Conservation (phyloP, 1,140 invertebrate species). For the Lasioglossum albipes region DNA sequence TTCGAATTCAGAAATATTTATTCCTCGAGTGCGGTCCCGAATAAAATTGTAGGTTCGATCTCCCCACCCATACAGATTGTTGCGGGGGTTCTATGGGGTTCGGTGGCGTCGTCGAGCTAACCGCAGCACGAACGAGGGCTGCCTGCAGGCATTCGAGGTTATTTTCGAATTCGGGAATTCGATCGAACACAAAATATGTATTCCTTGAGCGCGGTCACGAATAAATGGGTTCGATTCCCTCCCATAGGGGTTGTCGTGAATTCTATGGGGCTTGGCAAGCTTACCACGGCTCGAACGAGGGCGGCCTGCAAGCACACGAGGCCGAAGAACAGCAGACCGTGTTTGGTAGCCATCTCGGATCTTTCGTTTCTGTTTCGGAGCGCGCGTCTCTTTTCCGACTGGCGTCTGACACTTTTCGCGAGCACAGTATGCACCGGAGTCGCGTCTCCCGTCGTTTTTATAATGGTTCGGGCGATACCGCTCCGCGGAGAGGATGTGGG, state of each 20-base stretch:
- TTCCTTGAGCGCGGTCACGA: too few species aligned
- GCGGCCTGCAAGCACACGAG: constrained; percentile 41
- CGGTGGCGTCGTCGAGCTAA: constrained; percentile 39
- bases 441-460: constrained; percentile 53
- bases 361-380: background rate
- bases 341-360: constrained; percentile 23
- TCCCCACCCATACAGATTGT: too few species aligned
- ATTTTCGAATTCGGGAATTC: too few species aligned
- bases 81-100: too few species aligned
- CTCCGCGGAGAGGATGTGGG: constrained; percentile 71
- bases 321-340: constrained; percentile 28
- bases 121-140: too few species aligned
- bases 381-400: background rate
- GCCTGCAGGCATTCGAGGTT: too few species aligned
- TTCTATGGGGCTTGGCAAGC: constrained; percentile 2
- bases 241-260: too few species aligned
- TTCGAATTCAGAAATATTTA: too few species aligned
- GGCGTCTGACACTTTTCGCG: background rate
- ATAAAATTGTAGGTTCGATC: too few species aligned
- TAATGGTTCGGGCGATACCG: constrained; percentile 42
- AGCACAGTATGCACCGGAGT: constrained; percentile 24
- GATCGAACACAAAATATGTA: too few species aligned
- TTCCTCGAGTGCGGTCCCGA: too few species aligned
- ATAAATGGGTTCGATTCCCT: too few species aligned
- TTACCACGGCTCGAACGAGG: constrained; percentile 64